Conservation (phyloP, 2,888 invertebrate species). For the Zygothrica quintamaculata region DNA sequence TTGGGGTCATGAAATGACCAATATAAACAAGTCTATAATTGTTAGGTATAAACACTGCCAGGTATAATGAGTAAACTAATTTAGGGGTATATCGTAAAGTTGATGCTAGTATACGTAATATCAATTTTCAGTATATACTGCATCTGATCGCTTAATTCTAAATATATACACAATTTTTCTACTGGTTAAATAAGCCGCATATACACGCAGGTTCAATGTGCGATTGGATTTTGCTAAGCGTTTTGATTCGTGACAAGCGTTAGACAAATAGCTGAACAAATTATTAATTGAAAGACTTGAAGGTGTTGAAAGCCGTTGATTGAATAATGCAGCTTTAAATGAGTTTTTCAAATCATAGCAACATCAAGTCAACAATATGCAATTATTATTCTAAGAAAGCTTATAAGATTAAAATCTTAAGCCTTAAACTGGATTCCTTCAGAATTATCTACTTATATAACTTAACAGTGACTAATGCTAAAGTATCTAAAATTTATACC, state of each 20-base stretch:
- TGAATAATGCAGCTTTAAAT: neutral
- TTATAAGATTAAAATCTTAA: no score
- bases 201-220: constrained; percentile 9
- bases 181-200: constrained; percentile 1
- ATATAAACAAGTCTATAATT: constrained; percentile 30
- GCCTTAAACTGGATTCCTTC: no score
- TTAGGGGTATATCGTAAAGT: neutral
- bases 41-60: constrained; percentile 16
- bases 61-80: constrained; percentile 6
- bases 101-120: constrained; percentile 10
- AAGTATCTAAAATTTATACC: no score
- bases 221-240: constrained; percentile 6
- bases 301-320: neutral
- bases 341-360: neutral
- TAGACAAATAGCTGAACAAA: constrained; percentile 27
- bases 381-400: no score
- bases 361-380: no score
- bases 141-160: neutral
- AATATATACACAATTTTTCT: constrained; percentile 16
- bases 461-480: no score
- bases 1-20: neutral
- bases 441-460: no score
- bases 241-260: neutral
- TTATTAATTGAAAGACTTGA: constrained; percentile 15
- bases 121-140: constrained; percentile 15